A percentile compares a stretch with the other conserved stretches of the same genome.
Evolutionary conservation across 2,113 vertebrate genomes (phyloP).

Genomic region (Megaleporinus macrocephalus): DNA sequence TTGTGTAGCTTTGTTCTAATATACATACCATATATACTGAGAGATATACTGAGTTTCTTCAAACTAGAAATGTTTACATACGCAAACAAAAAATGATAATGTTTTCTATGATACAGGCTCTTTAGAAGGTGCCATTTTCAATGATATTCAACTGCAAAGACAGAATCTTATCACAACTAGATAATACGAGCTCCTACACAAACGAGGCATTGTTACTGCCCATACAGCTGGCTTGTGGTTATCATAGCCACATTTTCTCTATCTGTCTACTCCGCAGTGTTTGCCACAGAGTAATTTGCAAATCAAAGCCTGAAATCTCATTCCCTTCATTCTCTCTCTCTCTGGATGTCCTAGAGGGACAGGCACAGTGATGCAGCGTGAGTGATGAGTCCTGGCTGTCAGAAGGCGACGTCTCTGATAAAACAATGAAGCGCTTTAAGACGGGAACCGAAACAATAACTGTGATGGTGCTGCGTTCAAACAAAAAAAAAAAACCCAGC

Average conservation of each 20-base stretch:
- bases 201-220: neutral
- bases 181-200: neutral
- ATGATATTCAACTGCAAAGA: neutral
- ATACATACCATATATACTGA: too few species aligned
- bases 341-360: constrained; percentile 62
- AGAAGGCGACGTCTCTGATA: constrained; percentile 67
- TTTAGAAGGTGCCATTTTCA: neutral
- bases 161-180: neutral
- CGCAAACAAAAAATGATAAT: neutral
- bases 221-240: neutral
- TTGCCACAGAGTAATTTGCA: neutral
- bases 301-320: neutral
- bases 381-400: constrained; percentile 67
- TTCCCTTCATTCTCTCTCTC: neutral
- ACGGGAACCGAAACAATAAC: constrained; percentile 50
- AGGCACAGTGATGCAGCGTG: constrained; percentile 60
- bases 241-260: neutral
- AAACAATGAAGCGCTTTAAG: constrained; percentile 67
- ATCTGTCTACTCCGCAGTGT: neutral
- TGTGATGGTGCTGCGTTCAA: constrained; percentile 15
- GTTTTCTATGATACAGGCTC: too few species aligned
- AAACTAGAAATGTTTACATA: neutral
- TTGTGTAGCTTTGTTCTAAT: too few species aligned
- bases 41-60: too few species aligned
- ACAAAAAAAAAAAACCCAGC: neutral